Base-by-base conservation (phyloP, 2,888 invertebrate genomes). In the Philereme transversata region DNA sequence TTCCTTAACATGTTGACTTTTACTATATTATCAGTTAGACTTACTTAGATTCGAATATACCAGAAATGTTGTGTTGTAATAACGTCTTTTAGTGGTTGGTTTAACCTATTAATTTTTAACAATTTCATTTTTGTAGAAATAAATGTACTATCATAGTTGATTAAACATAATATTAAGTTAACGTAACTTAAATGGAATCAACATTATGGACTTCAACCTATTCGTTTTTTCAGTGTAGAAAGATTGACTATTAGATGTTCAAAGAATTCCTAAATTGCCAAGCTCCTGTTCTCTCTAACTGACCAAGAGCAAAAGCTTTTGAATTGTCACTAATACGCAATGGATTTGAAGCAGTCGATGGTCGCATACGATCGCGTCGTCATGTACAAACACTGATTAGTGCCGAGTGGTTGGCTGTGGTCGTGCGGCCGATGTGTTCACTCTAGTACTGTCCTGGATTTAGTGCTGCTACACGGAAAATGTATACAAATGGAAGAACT, bases 371-470 rank as follows among this genome's bases (percentile, higher is more conserved):
- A 72, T 73, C 56, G 56, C 57, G 68, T 70, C 69, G 69, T 73
- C 72, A 70, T 73, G 74, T 66, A 73, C 77, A 74, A 78, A 77
- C 78, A 72, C 73, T 83, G 84, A 83, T 83, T 83, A 83, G 78
- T 71, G 76, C 73, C 72, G 72, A 73, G 69, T 65, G 72, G 72
- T 60, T 69, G 64, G 51, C 73, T 81, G 79, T 72, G 81, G 79
- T 78, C 67, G 57, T 68, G 65, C 47, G 72, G 69, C 71, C 58
- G 60, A 67, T 74, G 71, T 73, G 65, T 51, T 50, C 51, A 69
- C 35, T 45, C 44, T 48, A 56, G 47, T 48, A 57, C 52, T 55
- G 53, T 41, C 66, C 68, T 62, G 57, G 70, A 71, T 68, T 67
- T 62, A 65, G 60, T 69, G 60, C 51, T 52, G 34, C 53, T 55